Evolutionary conservation across 1,140 invertebrate genomes (phyloP).

Genomic region (Rhyzopertha dominica): DNA sequence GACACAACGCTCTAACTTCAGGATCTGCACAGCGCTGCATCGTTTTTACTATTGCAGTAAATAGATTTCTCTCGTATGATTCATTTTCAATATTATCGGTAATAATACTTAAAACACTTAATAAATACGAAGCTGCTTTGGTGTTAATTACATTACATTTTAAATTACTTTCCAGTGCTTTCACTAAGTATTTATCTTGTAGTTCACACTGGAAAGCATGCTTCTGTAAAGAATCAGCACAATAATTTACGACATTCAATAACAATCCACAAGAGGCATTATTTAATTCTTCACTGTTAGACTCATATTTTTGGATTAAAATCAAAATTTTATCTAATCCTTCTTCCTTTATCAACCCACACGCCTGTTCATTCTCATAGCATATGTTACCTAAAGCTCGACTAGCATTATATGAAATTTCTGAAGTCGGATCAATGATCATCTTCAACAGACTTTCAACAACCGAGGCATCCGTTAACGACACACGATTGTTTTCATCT

Average conservation of each 20-base stretch:
- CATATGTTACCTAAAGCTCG: constrained; percentile 83
- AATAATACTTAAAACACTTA: constrained; percentile 68
- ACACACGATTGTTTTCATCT: no score
- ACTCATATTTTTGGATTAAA: constrained; percentile 45
- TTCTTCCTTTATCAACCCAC: constrained; percentile 55
- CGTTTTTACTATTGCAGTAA: constrained; percentile 55
- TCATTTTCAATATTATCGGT: constrained; percentile 62
- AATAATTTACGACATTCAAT: constrained; percentile 73
- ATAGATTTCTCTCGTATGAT: constrained; percentile 53
- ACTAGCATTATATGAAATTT: no score
- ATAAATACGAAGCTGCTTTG: constrained; percentile 53
- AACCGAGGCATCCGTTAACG: no score
- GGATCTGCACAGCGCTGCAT: constrained; percentile 57
- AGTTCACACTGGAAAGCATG: constrained; percentile 62
- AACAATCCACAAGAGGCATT: constrained; percentile 72
- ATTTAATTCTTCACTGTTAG: no score
- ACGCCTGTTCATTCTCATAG: constrained; percentile 74
- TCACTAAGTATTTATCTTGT: no score
- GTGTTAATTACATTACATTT: constrained; percentile 46
- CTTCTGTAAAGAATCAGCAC: constrained; percentile 61
- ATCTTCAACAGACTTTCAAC: no score
- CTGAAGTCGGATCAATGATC: no score
- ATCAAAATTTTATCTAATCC: constrained; percentile 54
- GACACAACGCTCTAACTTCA: constrained; percentile 66
- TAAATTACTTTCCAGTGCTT: constrained; percentile 57